Evolutionary conservation across 2,113 vertebrate species (phyloP), one percentile per base, ranked within the genome.

Genomic region (Epinephelus lanceolatus): DNA sequence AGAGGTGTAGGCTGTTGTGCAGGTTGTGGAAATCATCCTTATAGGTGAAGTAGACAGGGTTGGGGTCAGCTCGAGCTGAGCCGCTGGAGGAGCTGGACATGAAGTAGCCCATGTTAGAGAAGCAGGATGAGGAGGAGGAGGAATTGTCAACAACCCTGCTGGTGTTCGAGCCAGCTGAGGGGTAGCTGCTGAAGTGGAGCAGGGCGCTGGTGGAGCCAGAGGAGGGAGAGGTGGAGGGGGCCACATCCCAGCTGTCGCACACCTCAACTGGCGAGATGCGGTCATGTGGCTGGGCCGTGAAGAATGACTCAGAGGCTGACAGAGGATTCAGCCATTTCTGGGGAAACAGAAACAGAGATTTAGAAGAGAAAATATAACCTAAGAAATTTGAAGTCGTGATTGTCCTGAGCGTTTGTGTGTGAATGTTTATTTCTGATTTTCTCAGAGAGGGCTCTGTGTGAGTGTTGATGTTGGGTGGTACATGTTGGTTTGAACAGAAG

Each of bases 71-170:
- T 49, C 5, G 59, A 2, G 90, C 12, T 0, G 81, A 85, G 81
- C 71, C 45, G 18, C 83, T 1, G 57, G 80, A 84, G 83, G 81
- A 85, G 49, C 86, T 88, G 37, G 91, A 94, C 56, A 84, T 87
- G 88, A 95, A 94, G 75, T 96, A 96, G 30, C 94, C 94, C 88
- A 93, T 83, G 93, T 95, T 96, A 6, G 91, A 95, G 87, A 93
- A 95, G 71, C 57, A 67, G 4, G 94, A 94, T 0, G 90, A 90
- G 18, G 91, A 86, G 5, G 87, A 68, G 56, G 77, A 81, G n/a
- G 78, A 86, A 19, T 71, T 52, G 37, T 68, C 70, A 1, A 9
- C 8, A 0, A 84, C 21, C 13, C 81, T 51, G 19, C 83, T 86
- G 40, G 74, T 53, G 40, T 70, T 76, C 1, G 78, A 84, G 60